These are phyloP conservation scores for Syndactyla subalaris DNA, from an alignment of 2,797 vertebrate genomes.

Conservation along the genomic window DNA sequence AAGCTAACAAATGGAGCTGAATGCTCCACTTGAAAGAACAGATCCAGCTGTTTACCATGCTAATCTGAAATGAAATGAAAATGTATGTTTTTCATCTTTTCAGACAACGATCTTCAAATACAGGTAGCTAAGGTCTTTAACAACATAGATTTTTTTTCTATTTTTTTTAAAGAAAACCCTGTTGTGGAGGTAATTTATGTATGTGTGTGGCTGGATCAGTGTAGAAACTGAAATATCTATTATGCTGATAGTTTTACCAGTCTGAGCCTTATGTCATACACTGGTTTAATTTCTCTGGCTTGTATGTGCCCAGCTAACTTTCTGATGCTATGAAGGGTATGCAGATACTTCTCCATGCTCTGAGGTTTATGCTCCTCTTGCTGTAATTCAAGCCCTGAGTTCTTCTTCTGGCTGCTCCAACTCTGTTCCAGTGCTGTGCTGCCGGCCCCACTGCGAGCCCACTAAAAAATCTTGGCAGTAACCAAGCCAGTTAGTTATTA, in stretches of 20 bases:
- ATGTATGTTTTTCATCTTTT: slow-evolving; percentile 78
- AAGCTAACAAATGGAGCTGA: slow-evolving; percentile 75
- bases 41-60: slow-evolving; percentile 75
- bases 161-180: background rate
- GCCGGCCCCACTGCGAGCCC: background rate
- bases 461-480: background rate
- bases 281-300: background rate
- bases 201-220: background rate
- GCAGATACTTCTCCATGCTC: background rate
- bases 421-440: background rate
- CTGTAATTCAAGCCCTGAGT: background rate
- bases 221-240: background rate
- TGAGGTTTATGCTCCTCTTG: background rate
- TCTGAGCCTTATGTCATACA: background rate
- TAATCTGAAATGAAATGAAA: slow-evolving; percentile 80
- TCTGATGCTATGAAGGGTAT: background rate
- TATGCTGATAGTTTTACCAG: background rate
- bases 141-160: background rate
- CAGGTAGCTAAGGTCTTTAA: slow-evolving; percentile 58
- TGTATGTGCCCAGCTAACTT: background rate
- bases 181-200: background rate
- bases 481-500: background rate
- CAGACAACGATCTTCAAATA: slow-evolving; percentile 74
- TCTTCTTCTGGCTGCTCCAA: background rate
- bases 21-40: slow-evolving; percentile 73